Evolutionary conservation across 2,888 invertebrate species (phyloP), one percentile per base, ranked within the genome.

Genomic region (Brachycybe producta): DNA sequence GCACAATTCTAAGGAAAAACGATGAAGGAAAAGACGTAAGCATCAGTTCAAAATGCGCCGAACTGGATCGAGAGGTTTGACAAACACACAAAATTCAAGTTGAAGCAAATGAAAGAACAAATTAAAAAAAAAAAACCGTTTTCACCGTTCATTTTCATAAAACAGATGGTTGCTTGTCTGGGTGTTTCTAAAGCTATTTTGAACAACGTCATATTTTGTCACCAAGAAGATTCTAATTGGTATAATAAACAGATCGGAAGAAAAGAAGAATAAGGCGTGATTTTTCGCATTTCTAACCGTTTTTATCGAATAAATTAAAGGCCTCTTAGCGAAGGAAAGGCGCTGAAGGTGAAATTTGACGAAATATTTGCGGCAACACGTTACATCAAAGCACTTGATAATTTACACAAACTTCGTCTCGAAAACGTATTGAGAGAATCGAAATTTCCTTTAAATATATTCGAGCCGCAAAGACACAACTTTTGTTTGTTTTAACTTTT

Each of bases 191-290:
- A 87, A 64, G 80, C 97, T 0, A 87, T 99, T 53, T 71, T 99
- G 51, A 91, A 90, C 63, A 85, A 90, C 65, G 98, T 99, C 0
- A 82, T 99, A 59, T 95, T 99, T 68, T 99, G 98, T 63, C 98
- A 98, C 65, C 98, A 98, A 75, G 98, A 98, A 67, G 92, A 98
- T 57, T 83, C 92, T 0, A 81, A 81, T 62, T 98, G 98, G 79
- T 74, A 57, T 55, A 55, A 48, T 23, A 30, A 26, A 26, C 15
- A 8, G 19, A 26, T n/a, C 28, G n/a, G n/a, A n/a, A n/a, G n/a
- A n/a, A n/a, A n/a, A n/a, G n/a, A n/a, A n/a, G n/a, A n/a, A n/a
- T n/a, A n/a, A n/a, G n/a, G n/a, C n/a, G n/a, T n/a, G n/a, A n/a
- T n/a, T n/a, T n/a, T n/a, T n/a, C n/a, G n/a, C n/a, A n/a, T n/a